Evolutionary conservation across 2,113 vertebrate species (phyloP).

Genomic region (Embiotoca jacksoni): DNA sequence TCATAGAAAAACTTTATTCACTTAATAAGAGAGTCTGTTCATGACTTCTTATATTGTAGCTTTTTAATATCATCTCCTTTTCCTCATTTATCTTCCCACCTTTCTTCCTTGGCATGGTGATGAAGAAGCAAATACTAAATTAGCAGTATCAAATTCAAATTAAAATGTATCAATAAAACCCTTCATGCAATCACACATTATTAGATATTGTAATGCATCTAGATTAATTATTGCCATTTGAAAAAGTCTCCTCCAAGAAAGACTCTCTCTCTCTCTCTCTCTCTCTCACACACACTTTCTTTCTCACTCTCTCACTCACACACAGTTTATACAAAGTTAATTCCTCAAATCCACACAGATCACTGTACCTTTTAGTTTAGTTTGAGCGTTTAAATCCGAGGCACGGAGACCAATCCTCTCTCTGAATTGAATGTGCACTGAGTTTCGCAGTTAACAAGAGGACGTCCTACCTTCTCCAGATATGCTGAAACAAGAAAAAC

Average conservation of each 20-base stretch:
- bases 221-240: not conserved
- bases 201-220: not conserved
- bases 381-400: slow-evolving; percentile 40
- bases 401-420: slow-evolving; percentile 35
- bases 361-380: slow-evolving; percentile 65
- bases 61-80: not conserved
- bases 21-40: not conserved
- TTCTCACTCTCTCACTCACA: not conserved
- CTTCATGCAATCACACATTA: not conserved
- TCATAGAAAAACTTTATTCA: not conserved
- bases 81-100: not conserved
- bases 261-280: not conserved
- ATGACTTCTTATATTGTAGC: not conserved
- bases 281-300: not conserved
- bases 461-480: slow-evolving; percentile 66
- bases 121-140: not conserved
- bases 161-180: not conserved
- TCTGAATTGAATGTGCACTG: slow-evolving; percentile 22
- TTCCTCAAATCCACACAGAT: slow-evolving; percentile 5
- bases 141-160: not conserved
- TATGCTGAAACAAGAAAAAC: slow-evolving; percentile 83
- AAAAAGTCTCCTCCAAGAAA: not conserved
- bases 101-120: not conserved
- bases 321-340: slow-evolving; percentile 17
- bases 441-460: slow-evolving; percentile 50